phyloP scores from a whole-genome alignment of 1,140 invertebrate genomes.

The Drosophila paulistorum region DNA sequence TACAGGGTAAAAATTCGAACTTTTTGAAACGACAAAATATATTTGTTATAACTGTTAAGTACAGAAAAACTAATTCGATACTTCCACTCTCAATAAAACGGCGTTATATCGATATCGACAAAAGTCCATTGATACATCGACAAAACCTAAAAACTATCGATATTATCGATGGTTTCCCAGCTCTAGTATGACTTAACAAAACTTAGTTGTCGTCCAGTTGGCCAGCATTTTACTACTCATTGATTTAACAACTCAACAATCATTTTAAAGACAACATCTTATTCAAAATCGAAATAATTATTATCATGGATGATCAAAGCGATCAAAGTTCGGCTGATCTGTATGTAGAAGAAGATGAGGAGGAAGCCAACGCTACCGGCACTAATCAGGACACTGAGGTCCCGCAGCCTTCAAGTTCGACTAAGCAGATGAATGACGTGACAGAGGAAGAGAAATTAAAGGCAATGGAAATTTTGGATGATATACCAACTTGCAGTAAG shows the following conservation, averaged over 20 bases:
- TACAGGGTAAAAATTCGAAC: too few relatives aligned
- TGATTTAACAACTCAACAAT: neutral
- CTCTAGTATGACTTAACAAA: too few relatives aligned
- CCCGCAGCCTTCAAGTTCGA: neutral
- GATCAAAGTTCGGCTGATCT: neutral
- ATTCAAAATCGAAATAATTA: neutral
- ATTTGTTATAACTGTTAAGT: too few relatives aligned
- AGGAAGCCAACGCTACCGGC: neutral
- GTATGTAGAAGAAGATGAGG: neutral
- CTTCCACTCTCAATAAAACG: too few relatives aligned
- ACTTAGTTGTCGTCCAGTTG: neutral
- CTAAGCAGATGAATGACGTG: neutral
- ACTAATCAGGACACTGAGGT: neutral
- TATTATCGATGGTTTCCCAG: too few relatives aligned
- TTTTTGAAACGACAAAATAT: too few relatives aligned
- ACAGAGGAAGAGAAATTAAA: neutral
- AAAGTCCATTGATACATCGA: too few relatives aligned
- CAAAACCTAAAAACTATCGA: too few relatives aligned
- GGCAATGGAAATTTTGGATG: neutral
- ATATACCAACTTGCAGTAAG: constrained; percentile 24
- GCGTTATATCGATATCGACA: too few relatives aligned
- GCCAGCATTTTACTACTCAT: neutral
- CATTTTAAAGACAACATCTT: neutral
- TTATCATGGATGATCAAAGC: neutral
- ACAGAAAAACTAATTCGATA: too few relatives aligned